phyloP scores from a whole-genome alignment of 1,140 invertebrate genomes.

The Pararge aegeria region DNA sequence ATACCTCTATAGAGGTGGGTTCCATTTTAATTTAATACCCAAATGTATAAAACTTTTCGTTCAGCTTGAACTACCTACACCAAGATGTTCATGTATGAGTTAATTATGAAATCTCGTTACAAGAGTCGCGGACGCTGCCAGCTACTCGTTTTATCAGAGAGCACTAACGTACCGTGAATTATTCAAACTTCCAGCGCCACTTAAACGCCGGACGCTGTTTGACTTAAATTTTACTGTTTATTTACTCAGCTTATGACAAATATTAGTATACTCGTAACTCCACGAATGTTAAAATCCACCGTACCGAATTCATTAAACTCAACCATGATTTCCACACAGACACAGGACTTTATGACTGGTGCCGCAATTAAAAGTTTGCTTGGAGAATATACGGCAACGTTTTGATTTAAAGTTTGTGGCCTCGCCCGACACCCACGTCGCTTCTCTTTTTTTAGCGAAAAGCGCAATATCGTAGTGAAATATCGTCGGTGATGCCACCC shows the following conservation, averaged over 20 bases:
- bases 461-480: conserved; percentile 16
- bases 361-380: conserved; percentile 68
- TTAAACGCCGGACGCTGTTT: conserved; percentile 30
- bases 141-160: conserved; percentile 14
- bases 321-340: conserved; percentile 54
- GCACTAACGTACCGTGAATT: conserved; percentile 21
- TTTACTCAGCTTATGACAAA: conserved; percentile 38
- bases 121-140: conserved; percentile 3
- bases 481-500: not conserved
- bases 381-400: conserved; percentile 49
- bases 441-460: conserved; percentile 22
- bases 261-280: conserved; percentile 32
- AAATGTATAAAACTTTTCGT: not conserved
- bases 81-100: conserved; percentile 13
- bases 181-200: conserved; percentile 27
- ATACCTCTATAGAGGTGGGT: too few relatives aligned
- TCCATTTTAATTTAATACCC: not conserved
- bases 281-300: conserved; percentile 41
- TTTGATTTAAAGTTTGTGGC: conserved; percentile 64
- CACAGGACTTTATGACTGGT: conserved; percentile 51
- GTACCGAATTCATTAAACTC: conserved; percentile 65
- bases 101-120: conserved; percentile 25
- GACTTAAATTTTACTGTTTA: conserved; percentile 36
- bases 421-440: conserved; percentile 5
- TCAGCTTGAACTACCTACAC: conserved; percentile 1